Evolutionary conservation across 2,888 invertebrate species (phyloP).

Genomic region (Drosophila prostipennis): DNA sequence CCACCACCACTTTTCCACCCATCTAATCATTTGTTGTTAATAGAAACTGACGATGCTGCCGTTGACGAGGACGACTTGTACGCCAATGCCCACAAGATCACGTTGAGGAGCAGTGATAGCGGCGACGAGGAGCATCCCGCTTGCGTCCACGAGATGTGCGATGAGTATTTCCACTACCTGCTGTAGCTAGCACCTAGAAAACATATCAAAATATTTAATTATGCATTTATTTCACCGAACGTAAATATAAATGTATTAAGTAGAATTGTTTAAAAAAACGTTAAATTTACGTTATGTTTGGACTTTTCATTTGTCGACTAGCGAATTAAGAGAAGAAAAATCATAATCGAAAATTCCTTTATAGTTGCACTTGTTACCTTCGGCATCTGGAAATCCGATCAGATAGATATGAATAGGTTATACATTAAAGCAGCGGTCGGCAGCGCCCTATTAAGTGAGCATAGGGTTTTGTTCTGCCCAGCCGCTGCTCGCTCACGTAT

Average conservation of each 20-base stretch:
- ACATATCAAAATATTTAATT: slow-evolving; percentile 7
- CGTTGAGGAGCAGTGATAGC: slow-evolving; percentile 70
- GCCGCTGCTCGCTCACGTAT: too few species aligned
- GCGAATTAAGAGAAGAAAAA: background rate
- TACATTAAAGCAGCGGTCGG: too few species aligned
- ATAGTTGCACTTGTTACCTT: too few species aligned
- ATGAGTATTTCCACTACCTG: slow-evolving; percentile 80
- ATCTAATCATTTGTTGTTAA: background rate
- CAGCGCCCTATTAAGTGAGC: too few species aligned
- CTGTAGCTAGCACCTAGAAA: slow-evolving; percentile 49
- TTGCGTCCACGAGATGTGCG: slow-evolving; percentile 78
- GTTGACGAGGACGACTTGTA: slow-evolving; percentile 82
- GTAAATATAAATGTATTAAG: slow-evolving; percentile 25
- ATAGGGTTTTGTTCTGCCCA: too few species aligned
- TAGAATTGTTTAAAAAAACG: background rate
- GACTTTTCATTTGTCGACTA: background rate
- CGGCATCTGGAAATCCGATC: too few species aligned
- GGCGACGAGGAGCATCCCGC: slow-evolving; percentile 76
- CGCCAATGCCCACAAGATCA: slow-evolving; percentile 82
- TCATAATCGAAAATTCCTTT: background rate
- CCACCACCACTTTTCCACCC: background rate
- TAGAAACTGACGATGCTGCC: slow-evolving; percentile 73
- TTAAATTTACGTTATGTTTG: background rate
- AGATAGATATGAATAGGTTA: too few species aligned
- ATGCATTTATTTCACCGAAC: slow-evolving; percentile 31